These are phyloP conservation scores for Porites lutea DNA, from an alignment of 64 coral and sea anemone species.

Conservation along the genomic window DNA sequence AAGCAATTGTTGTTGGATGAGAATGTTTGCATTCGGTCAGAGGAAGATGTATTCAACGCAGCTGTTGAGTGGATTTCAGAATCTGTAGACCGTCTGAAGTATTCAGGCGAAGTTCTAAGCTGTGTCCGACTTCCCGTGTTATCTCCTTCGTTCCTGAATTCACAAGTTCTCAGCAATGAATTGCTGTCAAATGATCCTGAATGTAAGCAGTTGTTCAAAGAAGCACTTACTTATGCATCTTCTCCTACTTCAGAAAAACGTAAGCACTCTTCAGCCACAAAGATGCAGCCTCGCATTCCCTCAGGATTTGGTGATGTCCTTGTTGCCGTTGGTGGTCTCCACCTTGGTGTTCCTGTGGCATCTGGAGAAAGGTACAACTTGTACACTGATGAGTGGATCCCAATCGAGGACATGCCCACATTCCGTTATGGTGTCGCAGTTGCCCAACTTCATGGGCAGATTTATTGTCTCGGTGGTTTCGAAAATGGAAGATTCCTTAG, in stretches of 20 bases:
- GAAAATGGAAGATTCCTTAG: conserved; percentile 81
- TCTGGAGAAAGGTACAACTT: conserved; percentile 90
- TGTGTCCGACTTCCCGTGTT: conserved; percentile 89
- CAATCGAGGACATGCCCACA: conserved; percentile 69
- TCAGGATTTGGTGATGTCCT: conserved; percentile 90
- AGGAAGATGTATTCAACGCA: conserved; percentile 91
- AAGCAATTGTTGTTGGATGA: conserved; percentile 81
- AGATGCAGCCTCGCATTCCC: conserved; percentile 88
- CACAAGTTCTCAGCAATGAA: conserved; percentile 65
- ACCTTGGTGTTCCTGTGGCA: conserved; percentile 80
- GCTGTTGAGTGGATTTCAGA: conserved; percentile 80
- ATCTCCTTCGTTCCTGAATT: conserved; percentile 71
- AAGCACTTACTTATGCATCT: conserved; percentile 84
- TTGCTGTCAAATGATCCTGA: conserved; percentile 71
- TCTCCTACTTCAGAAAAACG: conserved; percentile 95
- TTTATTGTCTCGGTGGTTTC: conserved; percentile 98
- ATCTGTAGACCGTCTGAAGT: conserved; percentile 28
- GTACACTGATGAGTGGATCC: conserved; percentile 92
- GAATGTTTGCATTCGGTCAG: conserved; percentile 86
- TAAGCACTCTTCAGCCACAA: conserved; percentile 50
- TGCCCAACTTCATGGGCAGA: conserved; percentile 76
- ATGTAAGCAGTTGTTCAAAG: conserved; percentile 81
- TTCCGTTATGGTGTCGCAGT: conserved; percentile 87
- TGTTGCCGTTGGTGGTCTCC: conserved; percentile 81
- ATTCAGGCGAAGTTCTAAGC: conserved; percentile 62